A percentile compares a stretch with the other conserved stretches of the same genome.
Evolutionary conservation across 2,797 vertebrate genomes (phyloP).

Genomic region (Remorina albescens): DNA sequence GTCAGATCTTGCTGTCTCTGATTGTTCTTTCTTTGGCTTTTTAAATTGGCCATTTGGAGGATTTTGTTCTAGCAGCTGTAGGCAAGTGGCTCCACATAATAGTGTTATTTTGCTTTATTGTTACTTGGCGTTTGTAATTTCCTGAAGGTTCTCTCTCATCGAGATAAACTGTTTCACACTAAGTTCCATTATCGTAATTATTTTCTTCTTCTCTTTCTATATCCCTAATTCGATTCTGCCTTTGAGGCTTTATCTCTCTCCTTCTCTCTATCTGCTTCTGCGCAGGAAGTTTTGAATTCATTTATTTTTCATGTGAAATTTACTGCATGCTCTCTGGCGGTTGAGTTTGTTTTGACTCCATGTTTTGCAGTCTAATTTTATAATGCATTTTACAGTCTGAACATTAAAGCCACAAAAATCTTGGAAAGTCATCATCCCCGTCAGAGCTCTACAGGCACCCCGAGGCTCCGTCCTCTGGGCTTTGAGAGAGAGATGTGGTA

Average conservation of each 20-base stretch:
- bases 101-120: constrained; percentile 40
- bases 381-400: constrained; percentile 8
- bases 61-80: constrained; percentile 38
- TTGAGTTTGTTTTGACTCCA: constrained; percentile 44
- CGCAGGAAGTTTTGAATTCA: constrained; percentile 53
- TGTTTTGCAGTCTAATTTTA: constrained; percentile 44
- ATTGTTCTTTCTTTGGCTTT: constrained; percentile 25
- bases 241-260: constrained; percentile 41
- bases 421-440: neutral
- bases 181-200: constrained; percentile 55
- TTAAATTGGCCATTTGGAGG: constrained; percentile 43
- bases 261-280: constrained; percentile 36
- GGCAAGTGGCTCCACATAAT: constrained; percentile 33
- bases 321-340: constrained; percentile 28
- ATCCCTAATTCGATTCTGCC: constrained; percentile 33
- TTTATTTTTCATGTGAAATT: constrained; percentile 64
- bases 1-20: constrained; percentile 21
- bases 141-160: constrained; percentile 38
- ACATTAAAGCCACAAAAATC: constrained; percentile 26
- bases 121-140: constrained; percentile 39
- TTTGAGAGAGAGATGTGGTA: neutral
- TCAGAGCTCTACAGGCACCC: neutral
- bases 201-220: constrained; percentile 40
- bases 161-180: constrained; percentile 53
- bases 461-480: neutral